These are phyloP conservation scores for Rhamnusium bicolor DNA, from an alignment of 2,888 invertebrate genomes.

Conservation along the genomic window DNA sequence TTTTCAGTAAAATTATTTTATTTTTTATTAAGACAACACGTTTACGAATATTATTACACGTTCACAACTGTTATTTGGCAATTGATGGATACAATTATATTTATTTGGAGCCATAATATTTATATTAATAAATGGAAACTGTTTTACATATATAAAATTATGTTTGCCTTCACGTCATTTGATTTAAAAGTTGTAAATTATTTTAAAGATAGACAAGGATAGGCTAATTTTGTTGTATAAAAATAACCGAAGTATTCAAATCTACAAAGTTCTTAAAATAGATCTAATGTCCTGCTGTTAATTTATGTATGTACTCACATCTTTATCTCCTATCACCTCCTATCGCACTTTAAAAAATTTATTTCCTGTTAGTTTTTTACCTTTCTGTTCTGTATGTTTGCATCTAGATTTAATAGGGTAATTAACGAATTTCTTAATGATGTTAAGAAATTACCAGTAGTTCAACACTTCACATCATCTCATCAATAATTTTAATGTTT, in stretches of 20 bases:
- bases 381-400: not conserved
- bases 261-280: conserved; percentile 60
- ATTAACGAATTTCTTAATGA: too few relatives aligned
- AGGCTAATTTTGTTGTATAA: conserved; percentile 58
- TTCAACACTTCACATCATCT: too few relatives aligned
- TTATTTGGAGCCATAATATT: not conserved
- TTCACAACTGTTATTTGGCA: too few relatives aligned
- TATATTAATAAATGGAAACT: not conserved
- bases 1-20: too few relatives aligned
- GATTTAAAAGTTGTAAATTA: conserved; percentile 15
- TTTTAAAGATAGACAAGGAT: conserved; percentile 52
- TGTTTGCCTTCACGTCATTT: conserved; percentile 12
- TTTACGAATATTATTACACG: too few relatives aligned
- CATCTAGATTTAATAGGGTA: not conserved
- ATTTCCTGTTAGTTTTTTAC: not conserved
- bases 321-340: conserved; percentile 39
- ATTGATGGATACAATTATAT: too few relatives aligned
- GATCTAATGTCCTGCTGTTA: conserved; percentile 56
- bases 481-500: too few relatives aligned
- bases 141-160: not conserved
- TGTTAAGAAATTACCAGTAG: not conserved
- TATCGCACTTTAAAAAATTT: conserved; percentile 13
- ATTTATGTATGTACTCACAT: conserved; percentile 51
- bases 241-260: conserved; percentile 62
- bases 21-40: too few relatives aligned